Percentiles rank a stretch among this genome's conserved stretches.
These are phyloP conservation scores for Nephrocerus scutellatus DNA, from an alignment of 2,888 invertebrate genomes.

Conservation along the genomic window DNA sequence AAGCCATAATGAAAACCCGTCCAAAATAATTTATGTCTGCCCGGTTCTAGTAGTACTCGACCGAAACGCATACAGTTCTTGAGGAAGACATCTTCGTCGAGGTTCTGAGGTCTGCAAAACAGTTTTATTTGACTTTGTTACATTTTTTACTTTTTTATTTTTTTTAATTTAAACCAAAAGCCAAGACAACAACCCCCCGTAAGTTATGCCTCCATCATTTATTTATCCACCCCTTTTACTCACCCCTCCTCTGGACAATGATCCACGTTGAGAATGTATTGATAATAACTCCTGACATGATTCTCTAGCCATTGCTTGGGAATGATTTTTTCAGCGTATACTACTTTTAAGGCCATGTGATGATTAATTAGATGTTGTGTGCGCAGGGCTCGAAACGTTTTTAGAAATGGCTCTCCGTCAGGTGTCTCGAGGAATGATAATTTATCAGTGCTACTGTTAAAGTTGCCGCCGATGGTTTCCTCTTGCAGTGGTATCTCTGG, in stretches of 20 bases:
- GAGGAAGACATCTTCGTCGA: constrained; percentile 48
- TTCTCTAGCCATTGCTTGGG: constrained; percentile 61
- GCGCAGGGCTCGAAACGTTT: constrained; percentile 58
- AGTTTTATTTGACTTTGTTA: not conserved
- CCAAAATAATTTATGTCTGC: constrained; percentile 72
- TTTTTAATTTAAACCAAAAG: not conserved
- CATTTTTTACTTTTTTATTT: not conserved
- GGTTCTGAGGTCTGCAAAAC: constrained; percentile 41
- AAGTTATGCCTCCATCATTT: too few species aligned
- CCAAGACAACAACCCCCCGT: too few species aligned
- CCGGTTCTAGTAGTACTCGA: constrained; percentile 54
- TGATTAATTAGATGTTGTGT: constrained; percentile 64
- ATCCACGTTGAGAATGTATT: constrained; percentile 60
- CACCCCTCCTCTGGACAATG: constrained; percentile 65
- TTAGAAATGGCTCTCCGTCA: constrained; percentile 55
- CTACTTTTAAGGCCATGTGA: constrained; percentile 60
- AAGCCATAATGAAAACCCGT: constrained; percentile 72
- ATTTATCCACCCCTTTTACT: too few species aligned
- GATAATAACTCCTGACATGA: constrained; percentile 63
- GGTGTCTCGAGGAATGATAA: constrained; percentile 55
- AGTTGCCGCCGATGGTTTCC: too few species aligned
- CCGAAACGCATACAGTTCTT: constrained; percentile 59
- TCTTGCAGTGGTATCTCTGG: too few species aligned
- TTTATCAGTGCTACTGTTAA: constrained; percentile 38
- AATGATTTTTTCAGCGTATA: constrained; percentile 62